Evolutionary conservation across 2,113 vertebrate species (phyloP).

Genomic region (Urocitellus parryii): DNA sequence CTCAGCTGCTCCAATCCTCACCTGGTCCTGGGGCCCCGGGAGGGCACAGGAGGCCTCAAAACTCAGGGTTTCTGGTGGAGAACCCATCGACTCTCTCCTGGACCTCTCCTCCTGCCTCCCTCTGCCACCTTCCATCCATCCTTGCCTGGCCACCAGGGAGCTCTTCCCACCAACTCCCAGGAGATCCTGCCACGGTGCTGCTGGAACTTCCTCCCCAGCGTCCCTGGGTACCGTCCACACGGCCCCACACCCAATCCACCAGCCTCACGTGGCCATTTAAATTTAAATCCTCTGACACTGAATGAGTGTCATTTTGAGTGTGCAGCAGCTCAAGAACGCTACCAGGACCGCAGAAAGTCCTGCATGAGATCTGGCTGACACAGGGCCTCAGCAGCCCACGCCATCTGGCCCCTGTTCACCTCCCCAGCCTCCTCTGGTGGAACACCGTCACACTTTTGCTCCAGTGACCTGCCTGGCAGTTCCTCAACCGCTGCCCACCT

Average conservation of each 20-base stretch:
- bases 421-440: neutral
- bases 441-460: rapidly evolving
- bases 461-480: neutral
- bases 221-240: no score
- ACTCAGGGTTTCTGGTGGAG: no score
- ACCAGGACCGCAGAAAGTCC: neutral
- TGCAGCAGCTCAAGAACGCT: rapidly evolving
- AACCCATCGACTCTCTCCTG: neutral
- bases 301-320: neutral
- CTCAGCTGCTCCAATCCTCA: neutral
- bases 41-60: neutral
- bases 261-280: neutral
- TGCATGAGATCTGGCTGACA: neutral
- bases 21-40: rapidly evolving
- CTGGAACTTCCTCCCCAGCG: neutral
- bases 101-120: neutral
- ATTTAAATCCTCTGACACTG: neutral
- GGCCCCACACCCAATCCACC: neutral
- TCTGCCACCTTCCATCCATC: neutral
- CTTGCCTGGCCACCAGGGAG: neutral
- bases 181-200: neutral
- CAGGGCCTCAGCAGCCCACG: rapidly evolving
- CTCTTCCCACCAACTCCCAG: neutral
- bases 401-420: neutral
- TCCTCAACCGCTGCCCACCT: neutral